Evolutionary conservation across 2,888 invertebrate genomes (phyloP), one percentile per base, ranked within the genome.

Genomic region (Thecophora atra): DNA sequence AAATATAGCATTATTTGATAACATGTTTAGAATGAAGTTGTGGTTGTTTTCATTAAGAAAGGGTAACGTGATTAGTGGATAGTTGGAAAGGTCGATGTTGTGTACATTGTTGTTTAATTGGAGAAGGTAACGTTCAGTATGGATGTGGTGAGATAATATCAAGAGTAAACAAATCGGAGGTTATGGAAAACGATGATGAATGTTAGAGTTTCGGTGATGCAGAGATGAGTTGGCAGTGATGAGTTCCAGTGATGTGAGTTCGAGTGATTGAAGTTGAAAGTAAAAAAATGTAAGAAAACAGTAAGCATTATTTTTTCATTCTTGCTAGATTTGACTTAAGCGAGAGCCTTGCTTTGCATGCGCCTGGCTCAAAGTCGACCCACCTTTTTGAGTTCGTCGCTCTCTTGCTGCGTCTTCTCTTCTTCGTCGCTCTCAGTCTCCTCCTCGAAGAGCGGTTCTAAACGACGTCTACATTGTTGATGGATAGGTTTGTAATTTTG

Each of bases 381-480:
- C 85, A 85, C 85, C 85, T 85, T 85, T 85, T 85, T 86, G 76
- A 85, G 76, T 78, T 85, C 84, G 78, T 85, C 85, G 81, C 84
- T 84, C 78, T 86, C 86, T 81, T 84, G 84, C 72, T 86, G 86
- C 21, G 85, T 85, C 77, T 84, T 84, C 78, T 86, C 86, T 75
- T 89, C 88, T 75, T 89, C 88, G 74, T 88, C 89, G 78, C 91
- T 91, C 81, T 92, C 92, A 24, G 93, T 93, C 78, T 95, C 94
- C 87, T 95, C 95, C 86, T 95, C 94, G 77, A 93, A 90, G 7
- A 95, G 89, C 66, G 95, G 94, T 84, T 95, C 95, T 81, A 95
- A 87, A 78, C 94, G 90, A 86, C 93, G 89, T 84, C 92, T 91
- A 84, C 88, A 87, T 77, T 84, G 44, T 68, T 68, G n/a, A n/a